A percentile compares a stretch with the other conserved stretches of the same genome.
Conservation (phyloP, 2,888 invertebrate species). For the Agrotis segetum region DNA sequence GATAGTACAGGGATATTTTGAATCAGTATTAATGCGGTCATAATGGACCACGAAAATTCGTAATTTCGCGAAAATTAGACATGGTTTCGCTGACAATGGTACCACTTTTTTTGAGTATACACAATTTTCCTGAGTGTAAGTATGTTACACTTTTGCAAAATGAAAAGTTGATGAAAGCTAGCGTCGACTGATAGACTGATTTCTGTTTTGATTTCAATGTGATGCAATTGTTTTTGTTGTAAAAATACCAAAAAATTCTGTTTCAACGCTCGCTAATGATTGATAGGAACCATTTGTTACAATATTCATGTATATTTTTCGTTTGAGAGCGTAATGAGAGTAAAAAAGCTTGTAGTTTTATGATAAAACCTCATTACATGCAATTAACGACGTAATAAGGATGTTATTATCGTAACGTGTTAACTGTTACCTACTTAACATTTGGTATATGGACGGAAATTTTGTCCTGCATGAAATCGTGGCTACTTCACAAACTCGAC, state of each 20-base stretch:
- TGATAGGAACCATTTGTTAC: constrained; percentile 62
- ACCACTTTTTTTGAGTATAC: too few species aligned
- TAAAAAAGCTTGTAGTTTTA: constrained; percentile 40
- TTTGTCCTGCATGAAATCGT: neutral
- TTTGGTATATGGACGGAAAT: neutral
- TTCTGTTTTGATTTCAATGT: constrained; percentile 59
- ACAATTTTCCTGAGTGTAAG: constrained; percentile 2
- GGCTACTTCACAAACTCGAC: neutral
- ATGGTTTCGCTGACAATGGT: neutral
- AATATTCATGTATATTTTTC: constrained; percentile 53
- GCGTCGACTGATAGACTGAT: constrained; percentile 54
- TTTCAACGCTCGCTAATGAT: constrained; percentile 54
- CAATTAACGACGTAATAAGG: constrained; percentile 23
- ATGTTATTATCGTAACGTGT: constrained; percentile 15
- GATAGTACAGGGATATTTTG: too few species aligned
- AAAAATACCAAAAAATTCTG: constrained; percentile 60
- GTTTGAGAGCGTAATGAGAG: constrained; percentile 45
- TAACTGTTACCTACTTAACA: constrained; percentile 4
- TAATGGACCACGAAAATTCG: too few species aligned
- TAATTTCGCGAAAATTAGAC: neutral
- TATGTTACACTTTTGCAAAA: constrained; percentile 20
- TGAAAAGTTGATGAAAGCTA: constrained; percentile 38
- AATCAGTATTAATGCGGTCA: neutral
- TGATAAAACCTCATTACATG: constrained; percentile 25
- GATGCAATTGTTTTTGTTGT: constrained; percentile 64